phyloP scores from a whole-genome alignment of 2,888 invertebrate genomes.

The Caenorhabditis sulstoni region DNA sequence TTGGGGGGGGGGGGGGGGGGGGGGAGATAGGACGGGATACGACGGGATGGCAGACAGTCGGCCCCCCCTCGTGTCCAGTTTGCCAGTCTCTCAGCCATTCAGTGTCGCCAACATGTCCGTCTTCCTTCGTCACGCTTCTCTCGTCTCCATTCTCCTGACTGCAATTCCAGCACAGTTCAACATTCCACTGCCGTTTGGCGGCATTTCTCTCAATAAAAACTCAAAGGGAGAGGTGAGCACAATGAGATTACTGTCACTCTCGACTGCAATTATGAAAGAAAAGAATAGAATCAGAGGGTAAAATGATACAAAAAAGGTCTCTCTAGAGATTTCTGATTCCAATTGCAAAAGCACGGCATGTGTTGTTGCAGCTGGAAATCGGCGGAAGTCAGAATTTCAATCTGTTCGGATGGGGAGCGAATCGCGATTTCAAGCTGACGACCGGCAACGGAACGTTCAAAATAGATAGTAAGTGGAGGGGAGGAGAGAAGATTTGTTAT shows the following conservation, averaged over 20 bases:
- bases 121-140: constrained; percentile 29
- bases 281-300: neutral
- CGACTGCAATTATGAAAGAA: too few relatives aligned
- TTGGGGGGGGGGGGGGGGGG: neutral
- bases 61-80: constrained; percentile 41
- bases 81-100: constrained; percentile 8
- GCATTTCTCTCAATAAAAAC: constrained; percentile 60
- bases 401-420: constrained; percentile 65
- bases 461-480: constrained; percentile 55
- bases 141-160: constrained; percentile 31
- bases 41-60: neutral
- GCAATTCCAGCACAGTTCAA: constrained; percentile 65
- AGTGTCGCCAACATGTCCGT: constrained; percentile 32
- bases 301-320: too few relatives aligned
- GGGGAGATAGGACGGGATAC: constrained; percentile 4
- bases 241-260: too few relatives aligned
- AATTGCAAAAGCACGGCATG: too few relatives aligned
- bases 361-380: constrained; percentile 59
- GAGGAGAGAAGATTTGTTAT: constrained; percentile 5
- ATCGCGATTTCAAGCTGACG: constrained; percentile 59
- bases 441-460: constrained; percentile 67
- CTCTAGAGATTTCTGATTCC: too few relatives aligned
- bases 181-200: constrained; percentile 68
- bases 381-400: constrained; percentile 61
- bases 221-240: constrained; percentile 61